Evolutionary conservation across 2,888 invertebrate genomes (phyloP).

Genomic region (Pogonocherus hispidulus): DNA sequence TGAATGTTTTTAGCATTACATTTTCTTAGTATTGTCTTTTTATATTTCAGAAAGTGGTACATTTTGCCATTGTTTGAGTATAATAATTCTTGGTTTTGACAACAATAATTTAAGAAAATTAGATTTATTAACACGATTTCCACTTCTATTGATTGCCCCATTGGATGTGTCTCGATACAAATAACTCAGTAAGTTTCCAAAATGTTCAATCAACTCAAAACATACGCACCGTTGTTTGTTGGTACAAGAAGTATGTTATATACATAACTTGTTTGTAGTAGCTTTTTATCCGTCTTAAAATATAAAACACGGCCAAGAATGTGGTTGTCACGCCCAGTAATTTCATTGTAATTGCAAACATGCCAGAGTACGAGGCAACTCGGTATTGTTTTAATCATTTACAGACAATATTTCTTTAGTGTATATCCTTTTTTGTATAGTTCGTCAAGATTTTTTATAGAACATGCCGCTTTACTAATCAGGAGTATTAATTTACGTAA

Average conservation of each 20-base stretch:
- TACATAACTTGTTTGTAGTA: conserved; percentile 20
- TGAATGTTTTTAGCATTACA: too few relatives aligned
- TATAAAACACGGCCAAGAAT: conserved; percentile 35
- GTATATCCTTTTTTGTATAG: neutral
- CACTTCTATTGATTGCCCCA: too few relatives aligned
- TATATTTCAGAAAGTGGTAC: too few relatives aligned
- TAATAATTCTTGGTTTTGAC: too few relatives aligned
- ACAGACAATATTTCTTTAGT: conserved; percentile 4
- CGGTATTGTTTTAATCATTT: conserved; percentile 17
- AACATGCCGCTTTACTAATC: too few relatives aligned
- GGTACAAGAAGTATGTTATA: neutral
- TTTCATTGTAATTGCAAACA: conserved; percentile 51
- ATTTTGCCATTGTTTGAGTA: too few relatives aligned
- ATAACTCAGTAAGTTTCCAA: too few relatives aligned
- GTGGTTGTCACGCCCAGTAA: conserved; percentile 48
- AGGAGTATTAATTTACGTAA: too few relatives aligned
- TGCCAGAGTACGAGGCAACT: neutral
- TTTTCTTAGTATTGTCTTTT: too few relatives aligned
- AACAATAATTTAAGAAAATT: too few relatives aligned
- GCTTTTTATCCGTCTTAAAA: conserved; percentile 37
- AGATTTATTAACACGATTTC: too few relatives aligned
- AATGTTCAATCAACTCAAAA: neutral
- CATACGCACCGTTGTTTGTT: neutral
- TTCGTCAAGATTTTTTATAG: neutral
- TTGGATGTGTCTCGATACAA: too few relatives aligned